Percentiles rank a stretch among this genome's conserved stretches.
Evolutionary conservation across 1,140 invertebrate species (phyloP).

Genomic region (Orius insidiosus): DNA sequence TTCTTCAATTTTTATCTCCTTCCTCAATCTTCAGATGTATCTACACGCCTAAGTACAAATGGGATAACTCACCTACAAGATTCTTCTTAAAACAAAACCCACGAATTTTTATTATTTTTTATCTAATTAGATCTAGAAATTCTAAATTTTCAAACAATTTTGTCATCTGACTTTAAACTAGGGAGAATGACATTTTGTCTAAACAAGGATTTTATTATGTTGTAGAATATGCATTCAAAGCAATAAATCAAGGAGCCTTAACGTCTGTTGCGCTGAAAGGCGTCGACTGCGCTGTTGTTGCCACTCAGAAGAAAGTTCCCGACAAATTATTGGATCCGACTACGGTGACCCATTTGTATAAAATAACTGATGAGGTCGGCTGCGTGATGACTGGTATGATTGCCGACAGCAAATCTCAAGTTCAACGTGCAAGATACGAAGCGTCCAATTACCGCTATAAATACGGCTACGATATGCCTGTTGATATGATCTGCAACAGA

Average conservation of each 20-base stretch:
- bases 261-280: constrained; percentile 94
- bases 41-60: too few species aligned
- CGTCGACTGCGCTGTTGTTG: constrained; percentile 79
- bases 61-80: too few species aligned
- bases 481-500: constrained; percentile 80
- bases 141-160: too few species aligned
- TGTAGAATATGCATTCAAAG: constrained; percentile 98
- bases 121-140: too few species aligned
- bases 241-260: constrained; percentile 93
- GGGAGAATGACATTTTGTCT: constrained; percentile 2
- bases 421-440: constrained; percentile 92
- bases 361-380: constrained; percentile 81
- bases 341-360: constrained; percentile 87
- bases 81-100: too few species aligned
- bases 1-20: neutral
- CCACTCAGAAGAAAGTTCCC: constrained; percentile 97
- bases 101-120: too few species aligned
- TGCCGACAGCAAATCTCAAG: constrained; percentile 90
- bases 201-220: constrained; percentile 21
- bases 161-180: neutral
- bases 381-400: constrained; percentile 99
- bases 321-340: constrained; percentile 43
- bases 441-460: constrained; percentile 97
- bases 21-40: too few species aligned
- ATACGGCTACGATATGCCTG: constrained; percentile 88